Conservation (phyloP, 1,140 invertebrate genomes). For the Acyrthosiphon pisum region DNA sequence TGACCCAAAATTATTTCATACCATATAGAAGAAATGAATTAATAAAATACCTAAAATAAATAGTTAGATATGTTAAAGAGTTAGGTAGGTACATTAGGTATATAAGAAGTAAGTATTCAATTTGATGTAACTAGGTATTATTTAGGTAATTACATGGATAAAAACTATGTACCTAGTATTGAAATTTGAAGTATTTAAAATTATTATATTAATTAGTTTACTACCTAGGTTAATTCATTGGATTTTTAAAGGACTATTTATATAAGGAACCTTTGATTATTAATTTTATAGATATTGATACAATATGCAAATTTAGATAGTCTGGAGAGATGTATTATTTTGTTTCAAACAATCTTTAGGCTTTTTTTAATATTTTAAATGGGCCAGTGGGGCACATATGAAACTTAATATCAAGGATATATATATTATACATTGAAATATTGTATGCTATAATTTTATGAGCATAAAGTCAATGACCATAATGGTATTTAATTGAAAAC, state of each 20-base stretch:
- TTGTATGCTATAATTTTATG: neutral
- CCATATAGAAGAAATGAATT: neutral
- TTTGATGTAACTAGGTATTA: neutral
- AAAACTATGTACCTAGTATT: neutral
- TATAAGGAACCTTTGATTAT: neutral
- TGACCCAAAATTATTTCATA: neutral
- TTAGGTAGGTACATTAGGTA: neutral
- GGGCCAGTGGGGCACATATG: neutral
- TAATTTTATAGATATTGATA: neutral
- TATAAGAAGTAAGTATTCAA: neutral
- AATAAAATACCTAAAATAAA: too few species aligned
- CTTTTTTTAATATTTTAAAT: neutral
- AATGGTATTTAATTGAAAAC: neutral
- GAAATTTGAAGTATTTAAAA: neutral
- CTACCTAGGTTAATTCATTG: neutral
- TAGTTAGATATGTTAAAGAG: neutral
- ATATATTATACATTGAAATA: neutral
- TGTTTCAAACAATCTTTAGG: neutral
- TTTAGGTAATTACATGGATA: neutral
- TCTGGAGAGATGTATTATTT: neutral
- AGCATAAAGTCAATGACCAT: neutral
- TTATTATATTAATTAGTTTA: neutral
- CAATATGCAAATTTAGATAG: neutral
- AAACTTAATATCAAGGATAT: neutral
- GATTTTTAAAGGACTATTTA: neutral